Conservation (phyloP, 1,140 invertebrate species). For the Macrobrachium nipponense region DNA sequence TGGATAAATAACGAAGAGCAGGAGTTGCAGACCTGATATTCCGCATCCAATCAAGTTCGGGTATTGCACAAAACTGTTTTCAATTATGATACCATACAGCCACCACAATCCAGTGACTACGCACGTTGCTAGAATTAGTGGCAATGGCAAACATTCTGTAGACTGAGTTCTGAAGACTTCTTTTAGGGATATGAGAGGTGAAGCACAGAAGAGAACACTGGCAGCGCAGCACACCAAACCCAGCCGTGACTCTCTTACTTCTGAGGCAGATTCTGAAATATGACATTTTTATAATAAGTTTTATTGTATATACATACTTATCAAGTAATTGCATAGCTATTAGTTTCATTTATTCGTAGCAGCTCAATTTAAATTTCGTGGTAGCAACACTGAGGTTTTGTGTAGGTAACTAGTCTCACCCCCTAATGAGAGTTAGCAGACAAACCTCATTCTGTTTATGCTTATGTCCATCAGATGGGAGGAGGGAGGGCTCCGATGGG, state of each 20-base stretch:
- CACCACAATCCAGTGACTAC: slow-evolving; percentile 46
- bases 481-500: too few relatives aligned
- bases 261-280: slow-evolving; percentile 2
- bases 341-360: too few relatives aligned
- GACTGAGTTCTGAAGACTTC: slow-evolving; percentile 45
- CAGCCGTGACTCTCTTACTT: slow-evolving; percentile 20
- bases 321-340: too few relatives aligned
- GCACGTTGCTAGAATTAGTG: slow-evolving; percentile 42
- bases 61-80: slow-evolving; percentile 49
- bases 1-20: slow-evolving; percentile 49
- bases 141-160: slow-evolving; percentile 34
- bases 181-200: slow-evolving; percentile 44
- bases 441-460: too few relatives aligned
- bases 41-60: slow-evolving; percentile 46
- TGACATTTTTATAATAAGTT: background rate
- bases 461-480: too few relatives aligned
- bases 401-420: too few relatives aligned
- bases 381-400: too few relatives aligned
- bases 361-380: too few relatives aligned
- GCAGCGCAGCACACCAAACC: slow-evolving; percentile 37
- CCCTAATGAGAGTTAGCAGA: too few relatives aligned
- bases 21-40: slow-evolving; percentile 39
- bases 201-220: slow-evolving; percentile 47
- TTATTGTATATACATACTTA: background rate
- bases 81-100: slow-evolving; percentile 42